Evolutionary conservation across 2,113 vertebrate species (phyloP).

Genomic region (Machaerirhynchus nigripectus): DNA sequence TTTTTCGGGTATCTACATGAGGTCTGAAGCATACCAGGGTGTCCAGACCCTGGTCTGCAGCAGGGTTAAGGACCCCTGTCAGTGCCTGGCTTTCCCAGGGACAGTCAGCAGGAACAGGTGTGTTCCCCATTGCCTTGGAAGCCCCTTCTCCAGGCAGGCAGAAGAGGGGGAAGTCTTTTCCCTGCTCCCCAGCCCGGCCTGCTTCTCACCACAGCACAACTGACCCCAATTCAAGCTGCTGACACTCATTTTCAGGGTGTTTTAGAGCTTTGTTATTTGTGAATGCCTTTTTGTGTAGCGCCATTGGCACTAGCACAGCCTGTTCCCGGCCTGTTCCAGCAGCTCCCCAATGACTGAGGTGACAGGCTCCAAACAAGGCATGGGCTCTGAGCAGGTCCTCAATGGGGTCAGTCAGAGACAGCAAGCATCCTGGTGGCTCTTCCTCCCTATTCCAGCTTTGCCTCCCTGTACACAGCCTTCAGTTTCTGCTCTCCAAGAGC

Average conservation of each 20-base stretch:
- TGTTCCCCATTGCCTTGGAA: background rate
- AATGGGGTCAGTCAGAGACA: background rate
- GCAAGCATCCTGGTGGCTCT: background rate
- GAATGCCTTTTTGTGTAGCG: constrained; percentile 46
- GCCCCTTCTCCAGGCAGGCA: background rate
- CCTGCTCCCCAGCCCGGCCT: background rate
- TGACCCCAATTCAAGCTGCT: constrained; percentile 54
- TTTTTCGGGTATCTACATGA: accelerated
- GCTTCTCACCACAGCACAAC: background rate
- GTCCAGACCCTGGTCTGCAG: background rate
- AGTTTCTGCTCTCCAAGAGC: background rate
- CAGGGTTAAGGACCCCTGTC: background rate
- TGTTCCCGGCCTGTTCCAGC: constrained; percentile 63
- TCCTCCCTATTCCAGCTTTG: background rate
- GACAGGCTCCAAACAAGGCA: background rate
- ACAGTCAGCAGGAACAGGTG: background rate
- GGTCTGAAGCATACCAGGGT: background rate
- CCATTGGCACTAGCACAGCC: constrained; percentile 46
- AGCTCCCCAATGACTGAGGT: constrained; percentile 2
- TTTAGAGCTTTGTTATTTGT: constrained; percentile 54
- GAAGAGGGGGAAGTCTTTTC: background rate
- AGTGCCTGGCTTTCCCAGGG: background rate
- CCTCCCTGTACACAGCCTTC: background rate
- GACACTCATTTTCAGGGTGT: constrained; percentile 36
- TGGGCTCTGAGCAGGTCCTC: background rate